Percentiles rank a stretch among this genome's conserved stretches.
Evolutionary conservation across 30 jellyfish, hydroid and myxozoan genomes (phyloP).

Genomic region (Chrysaora quinquecirrha): DNA sequence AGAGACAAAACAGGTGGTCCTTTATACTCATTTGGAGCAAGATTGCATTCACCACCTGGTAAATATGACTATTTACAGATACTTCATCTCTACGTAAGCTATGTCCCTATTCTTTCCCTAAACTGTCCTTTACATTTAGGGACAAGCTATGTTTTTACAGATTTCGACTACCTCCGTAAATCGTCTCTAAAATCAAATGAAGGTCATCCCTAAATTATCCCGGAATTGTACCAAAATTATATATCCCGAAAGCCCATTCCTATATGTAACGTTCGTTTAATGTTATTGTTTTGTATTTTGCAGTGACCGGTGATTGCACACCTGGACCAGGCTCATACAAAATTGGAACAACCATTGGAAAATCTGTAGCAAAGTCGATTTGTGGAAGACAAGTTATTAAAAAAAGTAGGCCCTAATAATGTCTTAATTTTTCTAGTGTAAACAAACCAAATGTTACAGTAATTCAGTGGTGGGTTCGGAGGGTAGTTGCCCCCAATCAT

Average conservation of each 20-base stretch:
- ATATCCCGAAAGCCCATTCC: background rate
- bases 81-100: background rate
- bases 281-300: background rate
- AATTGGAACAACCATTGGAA: conserved; percentile 78
- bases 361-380: conserved; percentile 68
- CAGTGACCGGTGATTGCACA: conserved; percentile 39
- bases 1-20: conserved; percentile 41
- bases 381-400: conserved; percentile 43
- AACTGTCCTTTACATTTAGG: background rate
- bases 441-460: too few relatives aligned
- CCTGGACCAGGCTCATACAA: conserved; percentile 91
- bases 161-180: background rate
- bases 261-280: background rate
- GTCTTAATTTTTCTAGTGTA: too few relatives aligned
- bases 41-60: conserved; percentile 5
- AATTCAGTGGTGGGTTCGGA: background rate
- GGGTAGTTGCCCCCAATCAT: background rate
- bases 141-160: background rate
- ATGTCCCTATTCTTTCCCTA: background rate
- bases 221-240: too few relatives aligned
- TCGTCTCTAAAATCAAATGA: too few relatives aligned
- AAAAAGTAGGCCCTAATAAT: conserved; percentile 65
- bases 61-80: background rate
- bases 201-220: too few relatives aligned
- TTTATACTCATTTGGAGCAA: conserved; percentile 39